A percentile compares a stretch with the other conserved stretches of the same genome.
These are phyloP conservation scores for Seriola rivoliana DNA, from an alignment of 2,113 vertebrate genomes.

Conservation along the genomic window DNA sequence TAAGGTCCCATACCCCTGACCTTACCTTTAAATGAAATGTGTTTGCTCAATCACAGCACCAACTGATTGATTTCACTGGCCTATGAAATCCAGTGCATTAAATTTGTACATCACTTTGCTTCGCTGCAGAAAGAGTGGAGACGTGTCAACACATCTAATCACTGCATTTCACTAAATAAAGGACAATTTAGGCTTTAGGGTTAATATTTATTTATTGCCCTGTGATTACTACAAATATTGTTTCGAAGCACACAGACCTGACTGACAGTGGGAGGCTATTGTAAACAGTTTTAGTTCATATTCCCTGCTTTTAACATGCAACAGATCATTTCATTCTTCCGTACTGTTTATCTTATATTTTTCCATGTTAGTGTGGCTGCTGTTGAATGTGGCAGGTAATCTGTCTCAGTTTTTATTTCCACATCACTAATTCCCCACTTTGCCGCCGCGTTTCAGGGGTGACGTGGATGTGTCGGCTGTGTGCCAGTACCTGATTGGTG, in stretches of 20 bases:
- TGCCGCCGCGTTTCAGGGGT: conserved; percentile 85
- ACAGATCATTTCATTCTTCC: background rate
- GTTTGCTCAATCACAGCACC: conserved; percentile 35
- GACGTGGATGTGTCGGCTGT: conserved; percentile 93
- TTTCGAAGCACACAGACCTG: too few species aligned
- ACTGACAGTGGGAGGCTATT: background rate
- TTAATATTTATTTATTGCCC: conserved; percentile 19
- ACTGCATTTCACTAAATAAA: background rate
- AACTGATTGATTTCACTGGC: conserved; percentile 50
- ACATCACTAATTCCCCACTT: conserved; percentile 41
- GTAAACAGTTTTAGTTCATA: background rate
- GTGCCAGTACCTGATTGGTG: conserved; percentile 91
- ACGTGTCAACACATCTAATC: background rate
- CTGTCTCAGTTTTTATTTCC: conserved; percentile 34
- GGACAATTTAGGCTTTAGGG: background rate
- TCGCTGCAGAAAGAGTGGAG: conserved; percentile 2
- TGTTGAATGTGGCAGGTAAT: conserved; percentile 34
- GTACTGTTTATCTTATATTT: background rate
- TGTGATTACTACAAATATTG: too few species aligned
- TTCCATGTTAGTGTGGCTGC: background rate
- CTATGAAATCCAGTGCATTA: conserved; percentile 15
- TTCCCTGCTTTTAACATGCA: background rate
- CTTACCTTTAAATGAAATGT: conserved; percentile 51
- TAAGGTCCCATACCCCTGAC: background rate
- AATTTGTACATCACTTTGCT: conserved; percentile 25